phyloP scores from a whole-genome alignment of 2,797 vertebrate species.

The Micropoecilia bifurca region DNA sequence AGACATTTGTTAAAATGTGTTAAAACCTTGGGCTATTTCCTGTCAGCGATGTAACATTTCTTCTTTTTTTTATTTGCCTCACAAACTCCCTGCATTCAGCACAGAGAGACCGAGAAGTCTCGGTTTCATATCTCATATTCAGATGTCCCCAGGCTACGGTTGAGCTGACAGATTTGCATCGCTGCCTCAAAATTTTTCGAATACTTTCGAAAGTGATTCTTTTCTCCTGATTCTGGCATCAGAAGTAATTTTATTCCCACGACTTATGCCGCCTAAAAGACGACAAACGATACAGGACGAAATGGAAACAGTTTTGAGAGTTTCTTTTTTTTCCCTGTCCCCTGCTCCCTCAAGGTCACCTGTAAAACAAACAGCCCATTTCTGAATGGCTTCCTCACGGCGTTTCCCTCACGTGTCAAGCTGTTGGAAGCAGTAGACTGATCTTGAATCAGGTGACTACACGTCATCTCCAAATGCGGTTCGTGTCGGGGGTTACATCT shows the following conservation, averaged over 20 bases:
- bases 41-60: background rate
- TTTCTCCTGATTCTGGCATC: background rate
- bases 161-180: background rate
- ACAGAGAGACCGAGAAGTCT: background rate
- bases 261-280: background rate
- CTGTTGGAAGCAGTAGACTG: slow-evolving; percentile 33
- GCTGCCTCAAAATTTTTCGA: background rate
- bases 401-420: slow-evolving; percentile 16
- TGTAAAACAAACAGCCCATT: background rate
- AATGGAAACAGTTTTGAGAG: background rate
- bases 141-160: background rate
- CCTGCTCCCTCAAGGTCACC: background rate
- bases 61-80: background rate
- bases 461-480: slow-evolving; percentile 29
- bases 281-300: background rate
- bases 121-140: background rate
- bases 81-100: background rate
- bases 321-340: background rate
- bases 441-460: slow-evolving; percentile 47
- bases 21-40: background rate
- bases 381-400: background rate
- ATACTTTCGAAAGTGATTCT: background rate
- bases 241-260: background rate
- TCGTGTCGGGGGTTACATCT: slow-evolving; percentile 70
- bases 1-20: background rate